phyloP scores from a whole-genome alignment of 1,140 invertebrate genomes.

The Agraylea sexmaculata region DNA sequence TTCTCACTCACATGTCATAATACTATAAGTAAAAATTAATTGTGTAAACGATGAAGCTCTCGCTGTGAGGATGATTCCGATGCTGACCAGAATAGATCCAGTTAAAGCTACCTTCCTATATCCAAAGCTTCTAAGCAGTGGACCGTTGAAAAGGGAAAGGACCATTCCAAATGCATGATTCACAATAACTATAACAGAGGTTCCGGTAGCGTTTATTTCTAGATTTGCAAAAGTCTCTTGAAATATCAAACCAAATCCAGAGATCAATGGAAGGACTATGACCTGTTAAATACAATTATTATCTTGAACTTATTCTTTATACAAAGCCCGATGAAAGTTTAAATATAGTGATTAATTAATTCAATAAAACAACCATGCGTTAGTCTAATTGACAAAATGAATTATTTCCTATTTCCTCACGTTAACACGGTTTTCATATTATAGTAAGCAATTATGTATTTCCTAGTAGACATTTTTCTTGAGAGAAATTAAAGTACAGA shows the following conservation, averaged over 20 bases:
- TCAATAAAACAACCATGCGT: too few relatives aligned
- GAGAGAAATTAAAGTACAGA: too few relatives aligned
- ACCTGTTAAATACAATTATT: too few relatives aligned
- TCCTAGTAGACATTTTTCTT: too few relatives aligned
- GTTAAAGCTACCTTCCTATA: conserved; percentile 37
- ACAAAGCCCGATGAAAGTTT: too few relatives aligned
- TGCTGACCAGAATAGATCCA: conserved; percentile 27
- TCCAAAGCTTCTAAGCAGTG: conserved; percentile 35
- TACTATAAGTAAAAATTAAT: conserved; percentile 40
- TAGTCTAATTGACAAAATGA: too few relatives aligned
- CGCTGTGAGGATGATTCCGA: conserved; percentile 34
- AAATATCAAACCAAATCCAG: conserved; percentile 45
- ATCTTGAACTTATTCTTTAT: too few relatives aligned
- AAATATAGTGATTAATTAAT: too few relatives aligned
- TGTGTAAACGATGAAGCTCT: conserved; percentile 30
- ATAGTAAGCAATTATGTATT: too few relatives aligned
- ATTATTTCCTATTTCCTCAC: too few relatives aligned
- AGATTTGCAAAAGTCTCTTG: conserved; percentile 40
- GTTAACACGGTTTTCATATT: too few relatives aligned
- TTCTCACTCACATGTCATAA: conserved; percentile 41
- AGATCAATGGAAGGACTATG: conserved; percentile 43
- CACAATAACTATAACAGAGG: conserved; percentile 44
- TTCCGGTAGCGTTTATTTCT: conserved; percentile 40
- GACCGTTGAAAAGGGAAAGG: conserved; percentile 45
- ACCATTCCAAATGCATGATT: conserved; percentile 51